A percentile compares a stretch with the other conserved stretches of the same genome.
Conservation (phyloP, 2,797 vertebrate genomes). For the Manis pentadactyla region DNA sequence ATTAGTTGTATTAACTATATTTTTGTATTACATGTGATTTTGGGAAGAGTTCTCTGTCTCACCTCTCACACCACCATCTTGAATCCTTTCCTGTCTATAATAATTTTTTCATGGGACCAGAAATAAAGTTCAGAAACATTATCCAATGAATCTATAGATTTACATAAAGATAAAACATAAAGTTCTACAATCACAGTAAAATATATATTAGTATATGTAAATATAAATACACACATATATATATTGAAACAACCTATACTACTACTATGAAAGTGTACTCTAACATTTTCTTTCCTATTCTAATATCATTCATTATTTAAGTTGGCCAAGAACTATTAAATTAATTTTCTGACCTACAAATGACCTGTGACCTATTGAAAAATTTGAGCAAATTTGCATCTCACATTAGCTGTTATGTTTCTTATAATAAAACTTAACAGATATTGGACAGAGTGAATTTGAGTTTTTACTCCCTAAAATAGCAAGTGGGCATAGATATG, state of each 20-base stretch:
- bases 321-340: not conserved
- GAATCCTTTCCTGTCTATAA: not conserved
- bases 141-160: not conserved
- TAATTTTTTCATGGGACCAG: not conserved
- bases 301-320: not conserved
- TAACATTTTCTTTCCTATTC: not conserved
- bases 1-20: too few relatives aligned
- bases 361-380: not conserved
- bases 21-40: too few relatives aligned
- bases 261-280: not conserved
- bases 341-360: not conserved
- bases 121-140: not conserved
- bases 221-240: not conserved
- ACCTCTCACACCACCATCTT: too few relatives aligned
- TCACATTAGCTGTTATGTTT: not conserved
- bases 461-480: not conserved
- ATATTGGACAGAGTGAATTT: not conserved
- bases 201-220: not conserved
- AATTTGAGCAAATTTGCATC: not conserved
- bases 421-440: not conserved
- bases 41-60: too few relatives aligned
- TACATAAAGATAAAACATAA: not conserved
- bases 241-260: not conserved
- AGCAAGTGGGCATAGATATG: not conserved
- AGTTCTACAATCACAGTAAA: not conserved